Conservation (phyloP, 2,888 invertebrate genomes). For the Amiota minor region DNA sequence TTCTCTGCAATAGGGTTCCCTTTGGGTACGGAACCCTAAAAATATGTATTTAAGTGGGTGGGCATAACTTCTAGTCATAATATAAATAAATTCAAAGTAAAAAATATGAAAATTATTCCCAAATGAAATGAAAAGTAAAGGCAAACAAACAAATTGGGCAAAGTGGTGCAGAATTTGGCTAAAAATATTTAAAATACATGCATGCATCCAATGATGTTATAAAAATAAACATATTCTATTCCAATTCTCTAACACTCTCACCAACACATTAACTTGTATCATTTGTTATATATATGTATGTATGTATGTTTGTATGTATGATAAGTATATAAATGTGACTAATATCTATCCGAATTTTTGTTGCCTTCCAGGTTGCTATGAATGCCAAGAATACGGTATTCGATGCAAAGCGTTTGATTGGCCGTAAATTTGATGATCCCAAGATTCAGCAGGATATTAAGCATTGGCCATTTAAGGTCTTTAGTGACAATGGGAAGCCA, state of each 20-base stretch:
- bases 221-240: conserved; percentile 10
- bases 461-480: conserved; percentile 85
- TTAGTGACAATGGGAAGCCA: conserved; percentile 81
- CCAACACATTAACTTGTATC: background rate
- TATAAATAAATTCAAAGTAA: too few species aligned
- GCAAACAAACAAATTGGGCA: too few species aligned
- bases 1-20: too few species aligned
- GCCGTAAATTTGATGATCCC: conserved; percentile 84
- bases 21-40: too few species aligned
- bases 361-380: conserved; percentile 79
- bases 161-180: background rate
- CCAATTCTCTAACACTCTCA: too few species aligned
- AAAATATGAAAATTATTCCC: too few species aligned
- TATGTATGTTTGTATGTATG: too few species aligned
- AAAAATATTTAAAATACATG: background rate
- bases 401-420: conserved; percentile 88
- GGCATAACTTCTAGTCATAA: too few species aligned
- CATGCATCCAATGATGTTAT: background rate
- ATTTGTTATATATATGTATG: background rate
- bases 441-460: conserved; percentile 87
- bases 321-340: background rate
- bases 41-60: too few species aligned
- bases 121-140: too few species aligned
- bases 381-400: conserved; percentile 88
- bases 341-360: background rate